Percentiles rank a stretch among this genome's conserved stretches.
phyloP scores from a whole-genome alignment of 2,797 vertebrate species.

The Antennarius maculatus region DNA sequence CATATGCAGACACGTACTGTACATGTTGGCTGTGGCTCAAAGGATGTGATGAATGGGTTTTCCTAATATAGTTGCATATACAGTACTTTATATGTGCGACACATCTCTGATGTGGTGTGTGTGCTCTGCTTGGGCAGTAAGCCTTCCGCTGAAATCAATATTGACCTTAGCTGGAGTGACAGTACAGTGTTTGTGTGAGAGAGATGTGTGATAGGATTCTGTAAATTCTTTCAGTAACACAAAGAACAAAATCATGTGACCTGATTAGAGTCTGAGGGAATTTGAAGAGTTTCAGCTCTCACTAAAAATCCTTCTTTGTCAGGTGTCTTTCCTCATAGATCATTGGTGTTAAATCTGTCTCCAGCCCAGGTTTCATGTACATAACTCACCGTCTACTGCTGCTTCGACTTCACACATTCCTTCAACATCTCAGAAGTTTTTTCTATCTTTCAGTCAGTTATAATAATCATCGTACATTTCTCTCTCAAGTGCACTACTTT shows the following conservation, averaged over 20 bases:
- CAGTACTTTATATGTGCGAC: constrained; percentile 33
- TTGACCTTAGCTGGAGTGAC: constrained; percentile 62
- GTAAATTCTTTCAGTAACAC: constrained; percentile 26
- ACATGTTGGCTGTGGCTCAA: constrained; percentile 21
- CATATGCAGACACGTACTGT: constrained; percentile 18
- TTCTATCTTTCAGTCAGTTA: constrained; percentile 17
- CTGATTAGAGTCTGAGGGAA: constrained; percentile 17
- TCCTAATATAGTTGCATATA: constrained; percentile 34
- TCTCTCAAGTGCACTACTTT: constrained; percentile 31
- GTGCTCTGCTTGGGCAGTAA: constrained; percentile 51
- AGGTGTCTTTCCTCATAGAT: constrained; percentile 17
- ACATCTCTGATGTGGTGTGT: constrained; percentile 32
- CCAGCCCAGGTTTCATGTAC: constrained; percentile 4
- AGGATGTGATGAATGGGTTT: constrained; percentile 42
- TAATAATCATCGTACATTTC: constrained; percentile 27
- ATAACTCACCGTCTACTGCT: constrained; percentile 14
- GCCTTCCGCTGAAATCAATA: constrained; percentile 70
- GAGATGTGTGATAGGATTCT: constrained; percentile 54
- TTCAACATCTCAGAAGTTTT: constrained; percentile 6
- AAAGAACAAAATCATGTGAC: constrained; percentile 37
- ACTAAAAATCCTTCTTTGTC: neutral
- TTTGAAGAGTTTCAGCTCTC: constrained; percentile 11
- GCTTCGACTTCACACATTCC: constrained; percentile 19
- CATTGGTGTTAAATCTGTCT: constrained; percentile 25
- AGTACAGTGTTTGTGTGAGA: constrained; percentile 22